phyloP scores from a whole-genome alignment of 2,113 vertebrate species.

The Sylvietta virens region DNA sequence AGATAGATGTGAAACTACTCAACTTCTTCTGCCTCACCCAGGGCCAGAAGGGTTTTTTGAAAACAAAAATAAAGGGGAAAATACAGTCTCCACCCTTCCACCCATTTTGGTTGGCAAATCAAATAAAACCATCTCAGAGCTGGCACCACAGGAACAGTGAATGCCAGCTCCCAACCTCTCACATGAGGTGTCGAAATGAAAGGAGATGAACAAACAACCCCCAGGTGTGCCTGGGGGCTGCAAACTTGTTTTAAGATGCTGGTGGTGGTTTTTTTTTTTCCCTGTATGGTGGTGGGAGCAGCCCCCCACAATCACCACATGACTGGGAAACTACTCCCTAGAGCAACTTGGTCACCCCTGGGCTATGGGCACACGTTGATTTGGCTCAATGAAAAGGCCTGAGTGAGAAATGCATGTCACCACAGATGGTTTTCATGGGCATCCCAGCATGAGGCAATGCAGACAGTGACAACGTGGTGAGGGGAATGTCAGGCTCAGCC shows the following conservation, averaged over 20 bases:
- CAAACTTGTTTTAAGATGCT: background rate
- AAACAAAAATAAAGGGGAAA: conserved; percentile 51
- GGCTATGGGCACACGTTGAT: rapidly evolving
- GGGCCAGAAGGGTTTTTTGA: conserved; percentile 49
- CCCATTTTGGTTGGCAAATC: conserved; percentile 27
- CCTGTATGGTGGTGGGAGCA: background rate
- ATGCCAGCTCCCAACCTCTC: conserved; percentile 46
- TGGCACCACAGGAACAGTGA: background rate
- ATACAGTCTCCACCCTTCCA: conserved; percentile 54
- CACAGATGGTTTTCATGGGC: background rate
- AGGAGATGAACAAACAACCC: conserved; percentile 10
- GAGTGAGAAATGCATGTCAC: background rate
- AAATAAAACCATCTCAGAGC: conserved; percentile 2
- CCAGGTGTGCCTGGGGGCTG: background rate
- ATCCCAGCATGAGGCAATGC: rapidly evolving
- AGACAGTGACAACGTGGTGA: background rate
- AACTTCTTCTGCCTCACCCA: conserved; percentile 50
- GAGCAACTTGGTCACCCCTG: background rate
- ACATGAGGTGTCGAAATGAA: background rate
- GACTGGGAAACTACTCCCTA: background rate
- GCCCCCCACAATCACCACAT: background rate
- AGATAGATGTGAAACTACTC: background rate
- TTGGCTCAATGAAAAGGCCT: background rate
- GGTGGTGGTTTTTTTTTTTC: background rate
- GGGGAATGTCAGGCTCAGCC: rapidly evolving